phyloP scores from a whole-genome alignment of 2,113 vertebrate genomes.

The Sterrhoptilus dennistouni region DNA sequence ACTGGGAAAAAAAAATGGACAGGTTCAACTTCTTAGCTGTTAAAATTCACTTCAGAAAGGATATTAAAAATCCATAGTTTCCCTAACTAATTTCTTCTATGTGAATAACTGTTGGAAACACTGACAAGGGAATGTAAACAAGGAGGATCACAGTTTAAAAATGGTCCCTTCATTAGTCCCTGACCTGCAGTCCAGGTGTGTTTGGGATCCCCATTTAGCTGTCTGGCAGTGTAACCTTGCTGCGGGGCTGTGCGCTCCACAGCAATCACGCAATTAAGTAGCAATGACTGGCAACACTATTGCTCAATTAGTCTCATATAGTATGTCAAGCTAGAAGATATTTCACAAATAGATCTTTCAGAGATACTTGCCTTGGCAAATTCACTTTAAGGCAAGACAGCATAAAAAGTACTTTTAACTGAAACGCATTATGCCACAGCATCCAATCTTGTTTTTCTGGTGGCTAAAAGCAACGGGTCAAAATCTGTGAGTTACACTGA shows the following conservation, averaged over 20 bases:
- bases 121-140: not conserved
- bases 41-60: not conserved
- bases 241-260: not conserved
- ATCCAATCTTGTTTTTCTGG: not conserved
- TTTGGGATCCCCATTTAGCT: not conserved
- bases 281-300: constrained; percentile 17
- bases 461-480: not conserved
- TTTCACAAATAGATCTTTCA: constrained; percentile 27
- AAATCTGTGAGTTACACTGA: not conserved
- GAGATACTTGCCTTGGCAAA: not conserved
- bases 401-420: not conserved
- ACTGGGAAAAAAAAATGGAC: not conserved
- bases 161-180: not conserved
- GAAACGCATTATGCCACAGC: not conserved
- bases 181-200: not conserved
- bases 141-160: not conserved
- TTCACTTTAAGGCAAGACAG: not conserved
- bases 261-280: not conserved
- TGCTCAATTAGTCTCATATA: constrained; percentile 35
- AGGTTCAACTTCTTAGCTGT: not conserved
- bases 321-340: not conserved
- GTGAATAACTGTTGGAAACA: not conserved
- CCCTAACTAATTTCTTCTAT: not conserved
- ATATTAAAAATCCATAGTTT: not conserved
- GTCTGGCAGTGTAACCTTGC: not conserved